Evolutionary conservation across 2,888 invertebrate species (phyloP), one percentile per base, ranked within the genome.

Genomic region (Merodon equestris): DNA sequence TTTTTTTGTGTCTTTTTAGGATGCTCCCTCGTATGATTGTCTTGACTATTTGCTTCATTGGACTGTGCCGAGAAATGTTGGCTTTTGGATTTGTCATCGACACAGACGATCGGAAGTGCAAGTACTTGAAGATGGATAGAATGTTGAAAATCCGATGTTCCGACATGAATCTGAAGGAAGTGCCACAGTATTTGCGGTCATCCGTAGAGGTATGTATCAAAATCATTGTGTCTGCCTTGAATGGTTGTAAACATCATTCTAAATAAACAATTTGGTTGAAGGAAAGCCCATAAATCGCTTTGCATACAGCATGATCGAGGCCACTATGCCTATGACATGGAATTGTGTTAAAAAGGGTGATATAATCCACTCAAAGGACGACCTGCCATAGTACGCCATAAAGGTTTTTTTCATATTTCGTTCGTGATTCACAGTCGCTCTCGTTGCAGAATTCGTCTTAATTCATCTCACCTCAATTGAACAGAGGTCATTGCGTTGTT

Each of bases 91-190:
- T 84, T 60, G 36, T 83, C 53, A 67, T 63, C 44, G 84, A 85
- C 73, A 27, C 7, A 7, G 86, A 87, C 15, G 87, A 86, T 9
- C 84, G 85, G 13, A 86, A 86, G 60, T 88, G 88, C 74, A 85
- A 84, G 74, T 87, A 87, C 61, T 83, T 85, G 0, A 83, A 87
- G 18, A 84, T 85, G 27, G 86, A 88, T 77, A 85, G 86, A 75
- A 75, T 87, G 44, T 74, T 86, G 44, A 88, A 87, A 10, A 86
- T 86, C 13, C 84, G 85, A 9, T 88, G 88, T 76, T 84, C 83
- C 53, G 84, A 86, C 38, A 85, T 89, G 88, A 85, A 89, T 82
- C 82, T 89, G 15, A 87, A 84, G 74, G 88, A 88, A 81, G 87
- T 89, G 81, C 89, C 89, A 14, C 86, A 87, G 71, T 85, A 84